Evolutionary conservation across 37 sponge, comb jelly and placozoan species (phyloP), one percentile per base, ranked within the genome.

Genomic region (Agelas oroides): DNA sequence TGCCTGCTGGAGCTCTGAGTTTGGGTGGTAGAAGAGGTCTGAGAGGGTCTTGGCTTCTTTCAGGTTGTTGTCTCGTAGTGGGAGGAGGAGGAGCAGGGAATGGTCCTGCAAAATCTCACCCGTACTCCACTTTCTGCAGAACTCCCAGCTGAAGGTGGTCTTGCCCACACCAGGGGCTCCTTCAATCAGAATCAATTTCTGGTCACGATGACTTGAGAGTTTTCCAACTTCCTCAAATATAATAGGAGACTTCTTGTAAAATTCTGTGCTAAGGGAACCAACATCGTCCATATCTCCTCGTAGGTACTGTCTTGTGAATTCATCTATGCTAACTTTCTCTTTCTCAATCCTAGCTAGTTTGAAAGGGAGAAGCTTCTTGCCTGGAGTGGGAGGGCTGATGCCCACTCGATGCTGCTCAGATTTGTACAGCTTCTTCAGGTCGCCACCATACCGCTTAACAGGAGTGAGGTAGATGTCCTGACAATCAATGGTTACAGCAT

Each of bases 101-200:
- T n/a, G n/a, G n/a, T n/a, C n/a, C n/a, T n/a, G n/a, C n/a, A n/a
- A n/a, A n/a, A n/a, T n/a, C n/a, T n/a, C n/a, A n/a, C n/a, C n/a
- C n/a, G n/a, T n/a, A n/a, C n/a, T n/a, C n/a, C n/a, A n/a, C n/a
- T n/a, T n/a, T n/a, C n/a, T n/a, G n/a, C n/a, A n/a, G n/a, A n/a
- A n/a, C n/a, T n/a, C n/a, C n/a, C n/a, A n/a, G n/a, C n/a, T n/a
- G n/a, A n/a, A n/a, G n/a, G n/a, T n/a, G n/a, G n/a, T n/a, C n/a
- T n/a, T n/a, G n/a, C n/a, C n/a, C n/a, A n/a, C n/a, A 37, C 78
- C 78, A 23, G 78, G 78, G 18, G 63, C 41, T 24, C 78, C 78
- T 77, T 77, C 78, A 33, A 77, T 38, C 63, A 77, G 36, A 39
- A 77, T 28, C 41, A 39, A 20, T 28, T 70, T 11, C 6, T 36